A percentile compares a stretch with the other conserved stretches of the same genome.
These are phyloP conservation scores for Cistogaster globosa DNA, from an alignment of 2,888 invertebrate species.

Conservation along the genomic window DNA sequence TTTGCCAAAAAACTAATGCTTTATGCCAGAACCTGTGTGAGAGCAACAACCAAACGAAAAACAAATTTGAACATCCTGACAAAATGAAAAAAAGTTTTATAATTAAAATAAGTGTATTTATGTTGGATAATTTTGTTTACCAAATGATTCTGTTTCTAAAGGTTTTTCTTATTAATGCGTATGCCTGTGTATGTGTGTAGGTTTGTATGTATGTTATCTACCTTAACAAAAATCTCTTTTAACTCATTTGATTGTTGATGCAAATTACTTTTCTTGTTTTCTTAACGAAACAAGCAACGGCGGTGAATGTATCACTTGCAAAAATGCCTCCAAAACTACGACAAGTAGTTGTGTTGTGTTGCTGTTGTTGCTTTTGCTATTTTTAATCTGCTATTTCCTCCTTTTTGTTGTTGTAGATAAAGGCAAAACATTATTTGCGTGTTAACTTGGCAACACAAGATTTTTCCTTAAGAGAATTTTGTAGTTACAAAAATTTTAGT, in stretches of 20 bases:
- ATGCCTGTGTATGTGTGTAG: not conserved
- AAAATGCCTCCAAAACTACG: not conserved
- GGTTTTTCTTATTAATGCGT: not conserved
- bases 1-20: too few species aligned
- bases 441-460: constrained; percentile 57
- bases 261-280: constrained; percentile 19
- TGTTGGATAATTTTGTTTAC: constrained; percentile 52
- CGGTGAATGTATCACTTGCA: constrained; percentile 16
- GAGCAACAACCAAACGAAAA: constrained; percentile 24
- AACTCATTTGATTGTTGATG: constrained; percentile 44
- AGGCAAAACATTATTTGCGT: constrained; percentile 63
- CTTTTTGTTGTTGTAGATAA: constrained; percentile 42
- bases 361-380: constrained; percentile 7
- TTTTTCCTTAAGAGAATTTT: constrained; percentile 15
- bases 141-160: not conserved
- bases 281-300: constrained; percentile 24
- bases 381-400: constrained; percentile 13
- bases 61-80: constrained; percentile 48
- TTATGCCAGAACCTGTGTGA: not conserved
- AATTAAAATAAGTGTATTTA: constrained; percentile 73
- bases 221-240: constrained; percentile 17
- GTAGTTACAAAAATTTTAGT: constrained; percentile 15
- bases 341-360: constrained; percentile 17
- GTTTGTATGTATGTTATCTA: constrained; percentile 1
- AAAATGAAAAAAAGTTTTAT: constrained; percentile 71